A percentile compares a stretch with the other conserved stretches of the same genome.
These are phyloP conservation scores for Hesperophylax magnus DNA, from an alignment of 1,140 invertebrate species.

Conservation along the genomic window DNA sequence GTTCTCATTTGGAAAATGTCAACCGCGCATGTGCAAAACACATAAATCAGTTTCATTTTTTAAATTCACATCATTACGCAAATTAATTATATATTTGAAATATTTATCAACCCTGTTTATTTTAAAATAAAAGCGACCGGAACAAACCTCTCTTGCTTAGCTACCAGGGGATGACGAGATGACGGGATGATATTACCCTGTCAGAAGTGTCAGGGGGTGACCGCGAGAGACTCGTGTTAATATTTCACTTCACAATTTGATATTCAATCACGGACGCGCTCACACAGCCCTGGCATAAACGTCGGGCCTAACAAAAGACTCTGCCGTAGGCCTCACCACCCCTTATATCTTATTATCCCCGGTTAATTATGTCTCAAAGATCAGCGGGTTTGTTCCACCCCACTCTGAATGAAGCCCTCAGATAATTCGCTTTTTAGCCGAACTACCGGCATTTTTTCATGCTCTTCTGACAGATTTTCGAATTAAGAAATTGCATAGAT, in stretches of 20 bases:
- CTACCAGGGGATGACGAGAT: constrained; percentile 17
- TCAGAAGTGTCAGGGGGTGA: constrained; percentile 34
- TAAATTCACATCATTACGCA: no score
- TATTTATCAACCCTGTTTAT: background rate
- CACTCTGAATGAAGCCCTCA: background rate
- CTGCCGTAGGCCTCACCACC: background rate
- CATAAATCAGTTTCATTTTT: no score
- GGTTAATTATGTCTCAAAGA: constrained; percentile 50
- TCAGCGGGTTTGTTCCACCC: constrained; percentile 29
- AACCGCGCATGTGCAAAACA: no score
- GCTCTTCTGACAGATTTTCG: constrained; percentile 48
- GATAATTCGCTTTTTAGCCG: constrained; percentile 52
- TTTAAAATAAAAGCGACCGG: constrained; percentile 17
- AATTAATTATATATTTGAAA: no score
- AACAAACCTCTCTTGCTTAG: background rate
- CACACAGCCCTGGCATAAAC: constrained; percentile 2
- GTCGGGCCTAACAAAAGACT: constrained; percentile 32
- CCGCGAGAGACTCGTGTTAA: constrained; percentile 28
- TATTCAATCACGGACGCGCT: constrained; percentile 25
- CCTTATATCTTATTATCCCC: constrained; percentile 42
- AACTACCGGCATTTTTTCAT: constrained; percentile 47
- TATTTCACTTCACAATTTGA: constrained; percentile 49
- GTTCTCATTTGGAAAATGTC: no score
- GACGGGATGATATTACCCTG: background rate
- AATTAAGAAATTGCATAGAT: constrained; percentile 32